Conservation (phyloP, 2,113 vertebrate genomes). For the Patagioenas fasciata region DNA sequence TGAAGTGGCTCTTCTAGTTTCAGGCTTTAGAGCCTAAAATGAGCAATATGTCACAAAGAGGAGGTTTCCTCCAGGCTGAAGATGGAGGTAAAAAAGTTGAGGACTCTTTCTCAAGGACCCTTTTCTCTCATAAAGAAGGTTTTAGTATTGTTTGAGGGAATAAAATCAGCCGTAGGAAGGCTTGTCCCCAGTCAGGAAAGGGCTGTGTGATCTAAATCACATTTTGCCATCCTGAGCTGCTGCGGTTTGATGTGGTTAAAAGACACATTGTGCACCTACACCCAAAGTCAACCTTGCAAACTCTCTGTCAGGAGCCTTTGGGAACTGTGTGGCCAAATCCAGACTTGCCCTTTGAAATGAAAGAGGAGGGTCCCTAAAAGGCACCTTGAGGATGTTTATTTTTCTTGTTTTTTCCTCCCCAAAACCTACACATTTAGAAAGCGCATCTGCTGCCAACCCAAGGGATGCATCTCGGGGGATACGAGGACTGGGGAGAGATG, state of each 20-base stretch:
- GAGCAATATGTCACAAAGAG: rapidly evolving
- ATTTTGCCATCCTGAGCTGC: not conserved
- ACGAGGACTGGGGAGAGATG: rapidly evolving
- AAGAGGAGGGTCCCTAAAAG: not conserved
- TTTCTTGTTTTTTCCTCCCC: not conserved
- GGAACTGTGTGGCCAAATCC: not conserved
- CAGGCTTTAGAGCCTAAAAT: not conserved
- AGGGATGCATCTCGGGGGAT: not conserved
- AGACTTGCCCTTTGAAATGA: not conserved
- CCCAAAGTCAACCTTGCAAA: not conserved
- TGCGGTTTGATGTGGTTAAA: not conserved
- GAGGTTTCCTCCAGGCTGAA: not conserved
- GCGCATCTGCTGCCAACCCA: rapidly evolving
- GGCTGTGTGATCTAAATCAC: not conserved
- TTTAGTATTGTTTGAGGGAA: not conserved
- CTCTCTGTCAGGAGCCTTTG: not conserved
- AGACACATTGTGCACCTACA: rapidly evolving
- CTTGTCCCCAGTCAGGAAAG: not conserved
- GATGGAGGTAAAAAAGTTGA: not conserved
- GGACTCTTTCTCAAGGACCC: not conserved
- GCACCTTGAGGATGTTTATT: not conserved
- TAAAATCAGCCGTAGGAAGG: not conserved
- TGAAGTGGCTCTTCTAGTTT: not conserved
- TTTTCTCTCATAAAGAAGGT: not conserved
- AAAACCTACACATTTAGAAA: not conserved